Base-by-base conservation (phyloP, 2,888 invertebrate species). In the Ormyrus pomaceus region DNA sequence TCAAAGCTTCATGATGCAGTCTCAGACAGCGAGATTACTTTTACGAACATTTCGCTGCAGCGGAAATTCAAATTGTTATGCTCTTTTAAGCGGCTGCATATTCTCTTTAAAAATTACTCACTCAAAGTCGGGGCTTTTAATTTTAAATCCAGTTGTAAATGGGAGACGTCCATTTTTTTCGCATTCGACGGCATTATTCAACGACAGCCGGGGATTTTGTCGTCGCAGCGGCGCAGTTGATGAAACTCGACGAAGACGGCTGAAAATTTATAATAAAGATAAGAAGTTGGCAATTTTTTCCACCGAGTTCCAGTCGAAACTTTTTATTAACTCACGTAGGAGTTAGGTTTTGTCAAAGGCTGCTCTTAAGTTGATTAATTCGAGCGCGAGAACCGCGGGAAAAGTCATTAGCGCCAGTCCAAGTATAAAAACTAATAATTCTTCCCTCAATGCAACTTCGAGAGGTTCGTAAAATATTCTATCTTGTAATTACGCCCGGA, bases 391-490 rank as follows among this genome's bases (percentile, higher is more conserved):
- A 66, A 59, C 10, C 68, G 55, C 45, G 68, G 59, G 72, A 58
- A 76, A 80, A 80, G 75, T 80, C 80, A 64, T 80, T 80, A 77
- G 76, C 56, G 55, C 53, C 72, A 19, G 45, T 48, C 58, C 50
- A 80, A 80, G 68, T 77, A 62, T 62, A 80, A 80, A 73, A 77
- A 80, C 72, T 73, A 77, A 80, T 76, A 77, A 80, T 76, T 76
- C 75, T 76, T 68, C 34, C 50, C 48, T 45, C 74, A 50, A 71
- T 62, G 56, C 55, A 34, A 80, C 66, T 76, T 34, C 55, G 56
- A 46, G 34, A 76, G 70, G 45, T 59, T 58, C 55, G 13, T 64
- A 62, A 80, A 68, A 79, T 72, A 71, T 68, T 72, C 55, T 51
- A 51, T 56, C 64, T 72, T 76, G 68, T 80, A 68, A 77, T 80